These are phyloP conservation scores for Gadopsis bispinosus DNA, from an alignment of 2,797 vertebrate species.

Conservation along the genomic window DNA sequence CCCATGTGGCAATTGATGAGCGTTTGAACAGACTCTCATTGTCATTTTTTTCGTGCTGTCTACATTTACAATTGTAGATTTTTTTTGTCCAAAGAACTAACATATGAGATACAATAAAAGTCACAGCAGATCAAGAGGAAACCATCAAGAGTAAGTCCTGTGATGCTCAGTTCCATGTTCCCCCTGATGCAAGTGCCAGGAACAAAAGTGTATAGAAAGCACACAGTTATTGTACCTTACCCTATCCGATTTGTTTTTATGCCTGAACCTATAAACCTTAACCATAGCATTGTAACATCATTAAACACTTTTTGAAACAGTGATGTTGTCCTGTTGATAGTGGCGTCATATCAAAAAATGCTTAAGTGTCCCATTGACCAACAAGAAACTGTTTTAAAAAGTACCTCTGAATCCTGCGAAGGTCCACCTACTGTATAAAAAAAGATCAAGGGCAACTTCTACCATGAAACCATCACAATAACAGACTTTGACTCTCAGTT, in stretches of 20 bases:
- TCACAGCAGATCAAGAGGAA: background rate
- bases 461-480: background rate
- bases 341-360: background rate
- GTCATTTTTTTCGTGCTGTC: too few species aligned
- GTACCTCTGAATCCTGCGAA: background rate
- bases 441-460: background rate
- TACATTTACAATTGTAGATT: too few species aligned
- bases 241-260: background rate
- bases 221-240: background rate
- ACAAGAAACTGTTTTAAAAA: too few species aligned
- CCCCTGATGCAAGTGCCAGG: background rate
- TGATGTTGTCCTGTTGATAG: background rate
- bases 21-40: too few species aligned
- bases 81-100: too few species aligned
- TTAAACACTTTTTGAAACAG: background rate
- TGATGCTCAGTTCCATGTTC: background rate
- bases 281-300: background rate
- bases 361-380: too few species aligned
- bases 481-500: background rate
- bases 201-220: too few species aligned
- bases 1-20: too few species aligned
- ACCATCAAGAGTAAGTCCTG: background rate
- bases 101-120: too few species aligned
- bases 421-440: background rate
- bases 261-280: background rate